Evolutionary conservation across 2,888 invertebrate genomes (phyloP).

Genomic region (Lissonota sp.): DNA sequence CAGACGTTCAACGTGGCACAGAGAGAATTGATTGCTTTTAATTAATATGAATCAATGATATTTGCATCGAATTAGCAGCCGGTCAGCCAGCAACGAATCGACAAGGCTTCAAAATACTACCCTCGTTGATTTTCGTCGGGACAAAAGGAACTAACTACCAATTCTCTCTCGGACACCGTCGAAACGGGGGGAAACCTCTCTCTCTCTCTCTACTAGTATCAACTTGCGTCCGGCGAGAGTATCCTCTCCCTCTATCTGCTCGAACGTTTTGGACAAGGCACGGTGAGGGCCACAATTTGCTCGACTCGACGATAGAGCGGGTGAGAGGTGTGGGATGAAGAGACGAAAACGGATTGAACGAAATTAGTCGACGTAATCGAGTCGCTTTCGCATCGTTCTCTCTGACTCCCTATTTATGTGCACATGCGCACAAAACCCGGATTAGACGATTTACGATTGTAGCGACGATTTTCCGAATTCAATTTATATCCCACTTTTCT

Average conservation of each 20-base stretch:
- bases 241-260: constrained; percentile 25
- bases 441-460: constrained; percentile 43
- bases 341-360: constrained; percentile 58
- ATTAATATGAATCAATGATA: constrained; percentile 72
- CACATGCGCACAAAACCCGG: constrained; percentile 4
- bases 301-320: constrained; percentile 57
- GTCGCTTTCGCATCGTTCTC: constrained; percentile 49
- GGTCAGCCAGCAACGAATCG: constrained; percentile 59
- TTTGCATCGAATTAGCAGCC: constrained; percentile 68
- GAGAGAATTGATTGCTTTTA: constrained; percentile 65
- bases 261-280: constrained; percentile 45
- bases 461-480: constrained; percentile 54
- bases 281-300: constrained; percentile 60
- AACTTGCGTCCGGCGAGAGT: constrained; percentile 11
- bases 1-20: not conserved
- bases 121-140: constrained; percentile 26
- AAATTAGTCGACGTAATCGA: constrained; percentile 71
- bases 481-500: constrained; percentile 46
- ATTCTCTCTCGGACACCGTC: not conserved
- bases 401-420: constrained; percentile 14
- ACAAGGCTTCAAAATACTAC: constrained; percentile 45
- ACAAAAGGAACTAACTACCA: not conserved
- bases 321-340: constrained; percentile 17
- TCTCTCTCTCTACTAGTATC: constrained; percentile 15
- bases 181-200: not conserved